These are phyloP conservation scores for Polylopha cassiicola DNA, from an alignment of 2,888 invertebrate genomes.

Conservation along the genomic window DNA sequence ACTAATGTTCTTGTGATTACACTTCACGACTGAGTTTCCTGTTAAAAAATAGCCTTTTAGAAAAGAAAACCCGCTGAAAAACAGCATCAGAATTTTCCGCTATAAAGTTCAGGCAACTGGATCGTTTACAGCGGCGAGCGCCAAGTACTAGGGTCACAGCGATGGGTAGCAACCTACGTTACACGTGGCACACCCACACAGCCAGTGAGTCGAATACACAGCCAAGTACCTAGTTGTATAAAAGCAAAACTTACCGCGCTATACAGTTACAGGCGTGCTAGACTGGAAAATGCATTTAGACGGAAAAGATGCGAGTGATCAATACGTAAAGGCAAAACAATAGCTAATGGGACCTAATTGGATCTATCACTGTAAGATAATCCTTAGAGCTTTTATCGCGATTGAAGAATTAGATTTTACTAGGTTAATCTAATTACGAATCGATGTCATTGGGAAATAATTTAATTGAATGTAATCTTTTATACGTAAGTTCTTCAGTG, in stretches of 20 bases:
- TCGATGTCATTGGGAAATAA: no score
- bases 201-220: constrained; percentile 21
- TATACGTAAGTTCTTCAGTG: no score
- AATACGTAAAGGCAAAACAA: constrained; percentile 34
- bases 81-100: constrained; percentile 54
- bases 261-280: constrained; percentile 50
- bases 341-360: constrained; percentile 4
- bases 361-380: no score
- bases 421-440: no score
- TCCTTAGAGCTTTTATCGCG: no score
- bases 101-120: constrained; percentile 57
- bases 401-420: no score
- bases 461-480: no score
- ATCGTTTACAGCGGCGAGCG: constrained; percentile 58
- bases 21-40: no score
- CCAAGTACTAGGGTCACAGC: constrained; percentile 49
- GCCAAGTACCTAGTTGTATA: constrained; percentile 15
- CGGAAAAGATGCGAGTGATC: constrained; percentile 58
- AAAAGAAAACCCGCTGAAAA: no score
- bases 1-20: no score
- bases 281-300: constrained; percentile 61
- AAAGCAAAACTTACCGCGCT: constrained; percentile 25
- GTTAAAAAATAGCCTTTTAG: no score
- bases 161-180: constrained; percentile 36
- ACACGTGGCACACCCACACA: constrained; percentile 62